phyloP scores from a whole-genome alignment of 2,797 vertebrate genomes.

The Emys orbicularis region DNA sequence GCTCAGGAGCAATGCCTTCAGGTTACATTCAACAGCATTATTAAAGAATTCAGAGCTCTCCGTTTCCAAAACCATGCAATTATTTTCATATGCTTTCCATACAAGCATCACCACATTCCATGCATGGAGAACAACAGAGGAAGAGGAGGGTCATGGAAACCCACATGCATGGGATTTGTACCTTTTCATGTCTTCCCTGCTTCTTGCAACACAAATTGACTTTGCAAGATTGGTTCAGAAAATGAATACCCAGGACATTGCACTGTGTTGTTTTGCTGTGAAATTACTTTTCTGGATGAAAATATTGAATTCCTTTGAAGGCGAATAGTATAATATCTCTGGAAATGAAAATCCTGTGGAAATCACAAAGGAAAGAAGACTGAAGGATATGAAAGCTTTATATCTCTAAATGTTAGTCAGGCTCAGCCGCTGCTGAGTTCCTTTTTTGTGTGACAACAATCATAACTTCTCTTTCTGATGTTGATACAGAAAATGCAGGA shows the following conservation, averaged over 20 bases:
- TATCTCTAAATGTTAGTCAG: conserved; percentile 78
- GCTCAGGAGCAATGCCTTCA: conserved; percentile 48
- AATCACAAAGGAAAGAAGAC: conserved; percentile 83
- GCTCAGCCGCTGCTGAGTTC: conserved; percentile 58
- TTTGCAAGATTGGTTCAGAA: conserved; percentile 81
- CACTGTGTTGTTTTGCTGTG: conserved; percentile 81
- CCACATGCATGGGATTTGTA: conserved; percentile 52
- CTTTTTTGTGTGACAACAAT: conserved; percentile 70
- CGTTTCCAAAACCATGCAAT: conserved; percentile 2
- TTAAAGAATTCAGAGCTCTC: conserved; percentile 58
- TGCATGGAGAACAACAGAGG: not conserved
- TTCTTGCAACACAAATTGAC: conserved; percentile 72
- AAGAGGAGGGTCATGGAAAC: conserved; percentile 56
- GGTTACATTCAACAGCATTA: conserved; percentile 28
- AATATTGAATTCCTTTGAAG: conserved; percentile 86
- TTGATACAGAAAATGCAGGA: conserved; percentile 60
- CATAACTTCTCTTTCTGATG: conserved; percentile 74
- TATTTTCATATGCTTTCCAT: conserved; percentile 61
- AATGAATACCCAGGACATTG: conserved; percentile 80
- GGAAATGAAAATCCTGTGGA: conserved; percentile 82
- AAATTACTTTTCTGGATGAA: conserved; percentile 86
- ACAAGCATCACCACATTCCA: conserved; percentile 41
- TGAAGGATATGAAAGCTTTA: conserved; percentile 77
- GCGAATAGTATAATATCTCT: conserved; percentile 80
- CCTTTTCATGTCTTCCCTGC: conserved; percentile 66